Evolutionary conservation across 2,888 invertebrate species (phyloP).

Genomic region (Ormyrus rosae): DNA sequence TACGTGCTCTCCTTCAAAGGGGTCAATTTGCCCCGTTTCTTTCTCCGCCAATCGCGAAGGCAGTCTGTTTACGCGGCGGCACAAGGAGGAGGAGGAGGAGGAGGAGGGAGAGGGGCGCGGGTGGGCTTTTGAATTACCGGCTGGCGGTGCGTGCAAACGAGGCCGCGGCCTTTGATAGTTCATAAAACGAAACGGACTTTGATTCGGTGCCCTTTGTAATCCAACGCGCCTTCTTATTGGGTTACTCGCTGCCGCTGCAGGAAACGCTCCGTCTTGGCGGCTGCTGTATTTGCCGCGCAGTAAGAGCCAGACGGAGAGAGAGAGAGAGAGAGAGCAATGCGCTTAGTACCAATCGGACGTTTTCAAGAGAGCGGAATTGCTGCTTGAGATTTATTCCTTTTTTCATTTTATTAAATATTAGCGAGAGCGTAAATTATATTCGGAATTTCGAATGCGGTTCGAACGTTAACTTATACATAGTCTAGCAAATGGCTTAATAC

Average conservation of each 20-base stretch:
- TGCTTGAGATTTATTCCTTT: too few relatives aligned
- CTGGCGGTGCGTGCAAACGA: slow-evolving; percentile 60
- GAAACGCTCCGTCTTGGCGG: slow-evolving; percentile 31
- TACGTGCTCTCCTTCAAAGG: slow-evolving; percentile 52
- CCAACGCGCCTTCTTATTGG: slow-evolving; percentile 58
- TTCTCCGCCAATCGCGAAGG: slow-evolving; percentile 55
- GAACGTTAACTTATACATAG: too few relatives aligned
- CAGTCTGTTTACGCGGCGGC: slow-evolving; percentile 35
- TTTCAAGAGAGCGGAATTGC: too few relatives aligned
- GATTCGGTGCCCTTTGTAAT: slow-evolving; percentile 71
- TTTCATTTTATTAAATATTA: too few relatives aligned
- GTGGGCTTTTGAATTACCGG: slow-evolving; percentile 19
- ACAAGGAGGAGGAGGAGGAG: background rate
- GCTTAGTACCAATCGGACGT: too few relatives aligned
- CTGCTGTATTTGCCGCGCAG: background rate
- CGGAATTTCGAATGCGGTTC: too few relatives aligned
- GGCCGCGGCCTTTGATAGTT: slow-evolving; percentile 66
- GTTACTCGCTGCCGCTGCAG: slow-evolving; percentile 44
- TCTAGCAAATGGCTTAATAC: too few relatives aligned
- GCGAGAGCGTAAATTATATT: too few relatives aligned
- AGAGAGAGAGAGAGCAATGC: background rate
- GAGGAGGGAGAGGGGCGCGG: slow-evolving; percentile 2
- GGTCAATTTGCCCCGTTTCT: slow-evolving; percentile 65
- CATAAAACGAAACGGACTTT: slow-evolving; percentile 70
- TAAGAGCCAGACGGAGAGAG: background rate